Base-by-base conservation (phyloP, 2,797 vertebrate species). In the Neoniphon sammara region DNA sequence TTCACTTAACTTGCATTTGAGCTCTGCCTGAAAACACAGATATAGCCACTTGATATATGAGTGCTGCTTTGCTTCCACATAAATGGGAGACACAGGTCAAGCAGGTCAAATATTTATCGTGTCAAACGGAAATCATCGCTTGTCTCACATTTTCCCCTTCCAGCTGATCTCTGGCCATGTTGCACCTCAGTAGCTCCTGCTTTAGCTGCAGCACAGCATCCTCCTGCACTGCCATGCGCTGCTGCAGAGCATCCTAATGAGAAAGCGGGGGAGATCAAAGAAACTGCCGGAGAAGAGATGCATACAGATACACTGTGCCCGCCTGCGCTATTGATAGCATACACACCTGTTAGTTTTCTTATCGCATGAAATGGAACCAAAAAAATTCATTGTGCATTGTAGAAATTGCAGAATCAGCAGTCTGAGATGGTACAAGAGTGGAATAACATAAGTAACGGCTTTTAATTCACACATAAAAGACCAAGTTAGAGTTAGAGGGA, bases 161-260 rank as follows among this genome's bases (percentile, higher is more conserved):
- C 66, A 99, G 89, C 80, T 99, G 96, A 85, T 99, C 98, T 92
- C 95, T 98, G 93, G 95, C 94, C 97, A 99, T 98, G 87, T 92
- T 96, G 71, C 94, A 93, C 84, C 98, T 94, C 87, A 99, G 94
- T 68, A 99, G 92, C 69, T 99, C 97, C 90, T 99, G 98, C 91
- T 99, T 99, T 44, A 99, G 93, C 91, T 98, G 97, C 89, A 99
- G 95, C 31, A 99, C 95, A 1, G 95, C 88, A 7, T 95, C 92
- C 21, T 99, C 98, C 90, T 99, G 98, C 88, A 96, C 94, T 49
- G 95, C 87, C 93, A 98, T 89, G 71, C 97, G 96, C 92, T 97
- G 97, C 93, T 99, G 98, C 85, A 99, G 90, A 63, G 97, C 96
- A 88, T 99, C 98, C 98, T 99, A 91, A 92, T 89, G 87, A 86